These are phyloP conservation scores for Xestobium rufovillosum DNA, from an alignment of 2,888 invertebrate species.

Conservation along the genomic window DNA sequence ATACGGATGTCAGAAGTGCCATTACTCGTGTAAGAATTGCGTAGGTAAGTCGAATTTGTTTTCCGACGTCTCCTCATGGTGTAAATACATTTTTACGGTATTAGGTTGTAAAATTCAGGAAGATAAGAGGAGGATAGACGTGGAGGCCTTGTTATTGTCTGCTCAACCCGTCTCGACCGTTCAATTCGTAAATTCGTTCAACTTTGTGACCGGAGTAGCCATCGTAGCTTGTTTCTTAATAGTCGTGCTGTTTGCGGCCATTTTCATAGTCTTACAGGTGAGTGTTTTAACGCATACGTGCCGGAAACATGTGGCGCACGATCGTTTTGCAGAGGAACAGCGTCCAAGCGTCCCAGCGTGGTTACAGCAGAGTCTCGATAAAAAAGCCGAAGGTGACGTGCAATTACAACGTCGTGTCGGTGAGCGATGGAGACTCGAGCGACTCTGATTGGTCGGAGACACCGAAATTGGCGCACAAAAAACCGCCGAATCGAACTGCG, in stretches of 20 bases:
- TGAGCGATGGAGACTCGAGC: constrained; percentile 41
- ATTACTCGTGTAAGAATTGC: constrained; percentile 82
- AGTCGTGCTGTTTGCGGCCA: constrained; percentile 60
- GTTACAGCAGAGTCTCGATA: constrained; percentile 43
- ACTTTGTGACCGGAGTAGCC: constrained; percentile 59
- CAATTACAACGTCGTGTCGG: constrained; percentile 44
- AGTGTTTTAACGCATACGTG: constrained; percentile 17
- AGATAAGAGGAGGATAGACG: constrained; percentile 41
- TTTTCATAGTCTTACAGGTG: constrained; percentile 69
- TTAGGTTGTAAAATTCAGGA: constrained; percentile 41
- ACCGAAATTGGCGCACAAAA: constrained; percentile 33
- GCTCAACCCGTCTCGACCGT: constrained; percentile 41
- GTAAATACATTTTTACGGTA: constrained; percentile 18
- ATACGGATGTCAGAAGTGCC: constrained; percentile 80
- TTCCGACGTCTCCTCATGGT: neutral
- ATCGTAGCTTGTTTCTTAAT: constrained; percentile 62
- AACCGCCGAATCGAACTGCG: constrained; percentile 37
- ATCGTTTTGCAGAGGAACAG: constrained; percentile 39
- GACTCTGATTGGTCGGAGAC: constrained; percentile 41
- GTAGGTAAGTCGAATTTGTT: constrained; percentile 54
- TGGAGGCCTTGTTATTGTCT: constrained; percentile 40
- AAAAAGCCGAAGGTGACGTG: constrained; percentile 44
- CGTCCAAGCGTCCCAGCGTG: constrained; percentile 35
- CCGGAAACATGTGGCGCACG: neutral
- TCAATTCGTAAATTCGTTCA: constrained; percentile 47